Evolutionary conservation across 2,888 invertebrate genomes (phyloP).

Genomic region (Tenthredo distinguenda): DNA sequence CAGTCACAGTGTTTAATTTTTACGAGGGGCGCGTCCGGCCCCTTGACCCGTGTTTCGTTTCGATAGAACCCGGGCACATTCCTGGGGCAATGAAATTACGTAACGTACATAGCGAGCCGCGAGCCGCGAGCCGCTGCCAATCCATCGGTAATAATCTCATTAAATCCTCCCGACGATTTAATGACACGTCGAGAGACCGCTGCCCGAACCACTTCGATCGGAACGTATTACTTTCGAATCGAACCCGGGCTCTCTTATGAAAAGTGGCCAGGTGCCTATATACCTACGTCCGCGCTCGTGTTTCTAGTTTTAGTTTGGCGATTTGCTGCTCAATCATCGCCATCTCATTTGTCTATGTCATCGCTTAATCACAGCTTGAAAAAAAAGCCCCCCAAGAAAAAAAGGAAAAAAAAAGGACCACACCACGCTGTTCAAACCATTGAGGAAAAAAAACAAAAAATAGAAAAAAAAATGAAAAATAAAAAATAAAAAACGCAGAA

Average conservation of each 20-base stretch:
- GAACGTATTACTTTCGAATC: slow-evolving; percentile 61
- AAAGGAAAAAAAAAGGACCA: not conserved
- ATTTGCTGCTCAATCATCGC: slow-evolving; percentile 49
- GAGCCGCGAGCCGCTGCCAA: slow-evolving; percentile 51
- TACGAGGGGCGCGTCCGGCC: slow-evolving; percentile 39
- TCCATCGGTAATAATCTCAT: slow-evolving; percentile 63
- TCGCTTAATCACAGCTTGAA: slow-evolving; percentile 29
- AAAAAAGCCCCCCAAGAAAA: not conserved
- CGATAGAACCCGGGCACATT: slow-evolving; percentile 45
- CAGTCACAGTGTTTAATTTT: slow-evolving; percentile 17
- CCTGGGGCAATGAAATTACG: slow-evolving; percentile 43
- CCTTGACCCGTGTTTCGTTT: slow-evolving; percentile 27
- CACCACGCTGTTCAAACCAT: not conserved
- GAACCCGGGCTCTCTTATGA: slow-evolving; percentile 38
- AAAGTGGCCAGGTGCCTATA: slow-evolving; percentile 32
- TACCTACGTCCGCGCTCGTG: slow-evolving; percentile 12
- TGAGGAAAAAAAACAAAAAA: not conserved
- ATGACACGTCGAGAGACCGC: slow-evolving; percentile 57
- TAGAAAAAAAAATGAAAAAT: not conserved
- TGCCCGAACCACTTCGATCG: slow-evolving; percentile 52
- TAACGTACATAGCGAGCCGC: slow-evolving; percentile 4
- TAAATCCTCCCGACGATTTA: slow-evolving; percentile 62
- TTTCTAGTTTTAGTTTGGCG: slow-evolving; percentile 47
- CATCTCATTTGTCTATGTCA: slow-evolving; percentile 47
- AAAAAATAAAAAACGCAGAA: not conserved